Percentiles rank a stretch among this genome's conserved stretches.
Evolutionary conservation across 2,888 invertebrate genomes (phyloP).

Genomic region (Cyclophora albipunctata): DNA sequence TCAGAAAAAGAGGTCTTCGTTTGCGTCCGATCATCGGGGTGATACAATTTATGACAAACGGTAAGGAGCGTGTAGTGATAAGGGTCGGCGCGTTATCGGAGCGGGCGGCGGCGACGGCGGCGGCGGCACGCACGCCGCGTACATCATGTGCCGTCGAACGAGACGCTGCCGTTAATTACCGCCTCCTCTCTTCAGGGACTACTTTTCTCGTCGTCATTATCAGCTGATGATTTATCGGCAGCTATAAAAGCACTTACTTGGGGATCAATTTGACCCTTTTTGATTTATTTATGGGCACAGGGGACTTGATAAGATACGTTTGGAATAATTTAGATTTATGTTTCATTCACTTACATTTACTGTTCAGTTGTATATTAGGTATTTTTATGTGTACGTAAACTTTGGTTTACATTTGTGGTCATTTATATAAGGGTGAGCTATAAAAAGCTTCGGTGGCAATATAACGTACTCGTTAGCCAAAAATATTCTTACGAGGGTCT

Average conservation of each 20-base stretch:
- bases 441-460: conserved; percentile 6
- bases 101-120: conserved; percentile 25
- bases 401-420: not conserved
- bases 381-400: not conserved
- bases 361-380: no score
- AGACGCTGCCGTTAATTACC: conserved; percentile 35
- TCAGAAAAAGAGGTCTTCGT: conserved; percentile 51
- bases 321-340: conserved; percentile 16
- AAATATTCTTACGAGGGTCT: conserved; percentile 33
- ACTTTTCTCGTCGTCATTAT: conserved; percentile 25
- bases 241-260: conserved; percentile 18
- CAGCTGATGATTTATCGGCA: conserved; percentile 31
- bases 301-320: conserved; percentile 3
- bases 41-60: conserved; percentile 73
- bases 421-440: conserved; percentile 4
- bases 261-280: conserved; percentile 13
- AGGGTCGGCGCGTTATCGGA: conserved; percentile 59
- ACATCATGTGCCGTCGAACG: conserved; percentile 33
- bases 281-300: conserved; percentile 18
- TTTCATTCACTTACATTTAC: conserved; percentile 1
- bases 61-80: conserved; percentile 68
- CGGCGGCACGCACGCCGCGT: conserved; percentile 26
- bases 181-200: conserved; percentile 22
- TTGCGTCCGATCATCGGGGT: conserved; percentile 62
- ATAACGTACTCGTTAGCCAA: conserved; percentile 31